Evolutionary conservation across 2,888 invertebrate species (phyloP).

Genomic region (Microctonus aethiopoides): DNA sequence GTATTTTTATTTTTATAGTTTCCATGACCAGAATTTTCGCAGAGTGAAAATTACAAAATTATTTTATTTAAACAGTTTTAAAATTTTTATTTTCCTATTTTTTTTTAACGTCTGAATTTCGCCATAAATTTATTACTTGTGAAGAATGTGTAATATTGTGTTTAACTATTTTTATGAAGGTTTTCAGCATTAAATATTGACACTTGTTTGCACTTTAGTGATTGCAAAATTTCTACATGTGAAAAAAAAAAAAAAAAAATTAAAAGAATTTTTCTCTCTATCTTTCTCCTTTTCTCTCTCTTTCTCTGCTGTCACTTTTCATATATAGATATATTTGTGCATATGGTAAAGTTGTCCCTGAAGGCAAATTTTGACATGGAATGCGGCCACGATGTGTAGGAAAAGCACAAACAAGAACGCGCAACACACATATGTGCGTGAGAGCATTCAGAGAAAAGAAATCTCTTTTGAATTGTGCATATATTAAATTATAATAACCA

Average conservation of each 20-base stretch:
- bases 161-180: background rate
- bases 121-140: no score
- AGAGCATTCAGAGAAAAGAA: constrained; percentile 17
- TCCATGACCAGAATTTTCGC: no score
- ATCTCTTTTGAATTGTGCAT: constrained; percentile 12
- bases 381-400: constrained; percentile 36
- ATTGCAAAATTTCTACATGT: background rate
- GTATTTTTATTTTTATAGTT: no score
- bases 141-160: background rate
- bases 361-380: constrained; percentile 21
- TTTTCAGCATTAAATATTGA: background rate
- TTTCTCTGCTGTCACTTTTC: background rate
- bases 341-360: constrained; percentile 9
- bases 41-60: no score
- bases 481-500: constrained; percentile 1
- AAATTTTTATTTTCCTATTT: no score
- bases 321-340: background rate
- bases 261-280: no score
- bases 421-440: background rate
- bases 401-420: constrained; percentile 18
- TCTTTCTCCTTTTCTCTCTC: background rate
- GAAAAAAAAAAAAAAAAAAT: background rate
- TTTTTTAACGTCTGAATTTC: background rate
- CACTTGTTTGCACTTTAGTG: constrained; percentile 12
- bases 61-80: no score